A percentile compares a stretch with the other conserved stretches of the same genome.
Conservation (phyloP, 2,113 vertebrate genomes). For the Eira barbara region DNA sequence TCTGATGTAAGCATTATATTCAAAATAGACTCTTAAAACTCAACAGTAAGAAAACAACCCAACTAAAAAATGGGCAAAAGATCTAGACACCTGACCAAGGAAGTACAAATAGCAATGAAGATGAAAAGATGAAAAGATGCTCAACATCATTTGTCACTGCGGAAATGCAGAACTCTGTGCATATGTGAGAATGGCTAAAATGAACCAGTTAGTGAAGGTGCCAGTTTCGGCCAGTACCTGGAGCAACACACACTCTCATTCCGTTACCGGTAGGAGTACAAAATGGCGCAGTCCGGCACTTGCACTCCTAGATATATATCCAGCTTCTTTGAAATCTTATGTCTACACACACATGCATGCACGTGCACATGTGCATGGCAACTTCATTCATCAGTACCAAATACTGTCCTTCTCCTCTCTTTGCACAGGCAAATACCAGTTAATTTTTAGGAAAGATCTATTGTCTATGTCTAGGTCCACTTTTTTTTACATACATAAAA, state of each 20-base stretch:
- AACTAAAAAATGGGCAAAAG: background rate
- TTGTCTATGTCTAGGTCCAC: background rate
- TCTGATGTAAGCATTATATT: background rate
- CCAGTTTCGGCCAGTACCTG: background rate
- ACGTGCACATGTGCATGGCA: background rate
- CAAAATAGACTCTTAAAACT: background rate
- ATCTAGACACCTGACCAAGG: background rate
- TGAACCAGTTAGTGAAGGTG: background rate
- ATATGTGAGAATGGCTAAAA: background rate
- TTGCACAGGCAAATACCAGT: too few relatives aligned
- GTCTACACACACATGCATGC: background rate
- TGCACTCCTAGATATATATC: background rate
- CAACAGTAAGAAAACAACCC: background rate
- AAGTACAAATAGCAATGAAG: background rate
- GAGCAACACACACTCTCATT: background rate
- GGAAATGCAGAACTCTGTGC: background rate
- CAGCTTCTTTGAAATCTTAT: background rate
- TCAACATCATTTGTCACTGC: background rate
- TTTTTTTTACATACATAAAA: background rate
- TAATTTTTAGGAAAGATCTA: conserved; percentile 4
- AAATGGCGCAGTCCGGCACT: background rate
- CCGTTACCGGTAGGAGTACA: background rate
- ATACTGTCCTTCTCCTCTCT: background rate
- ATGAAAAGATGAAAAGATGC: background rate
- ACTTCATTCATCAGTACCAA: background rate